Percentiles rank a stretch among this genome's conserved stretches.
phyloP scores from a whole-genome alignment of 2,113 vertebrate genomes.

The Sylvilagus bachmani region DNA sequence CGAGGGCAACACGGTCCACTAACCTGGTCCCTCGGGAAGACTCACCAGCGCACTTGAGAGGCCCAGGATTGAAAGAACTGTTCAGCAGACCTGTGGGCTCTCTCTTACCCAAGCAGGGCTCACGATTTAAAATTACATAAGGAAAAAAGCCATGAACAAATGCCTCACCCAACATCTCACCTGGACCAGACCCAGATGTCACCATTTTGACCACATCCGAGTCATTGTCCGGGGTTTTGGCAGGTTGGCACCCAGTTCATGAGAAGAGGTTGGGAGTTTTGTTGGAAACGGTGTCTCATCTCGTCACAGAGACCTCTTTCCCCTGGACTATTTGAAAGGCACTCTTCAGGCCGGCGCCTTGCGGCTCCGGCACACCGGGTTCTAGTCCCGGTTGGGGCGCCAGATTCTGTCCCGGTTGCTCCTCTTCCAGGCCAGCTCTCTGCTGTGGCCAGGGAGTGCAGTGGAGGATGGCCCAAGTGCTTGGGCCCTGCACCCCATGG shows the following conservation, averaged over 20 bases:
- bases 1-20: slow-evolving; percentile 41
- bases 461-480: no score
- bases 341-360: no score
- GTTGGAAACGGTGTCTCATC: not conserved
- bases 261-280: not conserved
- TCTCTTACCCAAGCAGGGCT: not conserved
- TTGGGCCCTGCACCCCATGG: no score
- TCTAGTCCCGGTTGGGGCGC: no score
- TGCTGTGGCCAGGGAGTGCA: no score
- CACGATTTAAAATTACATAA: not conserved
- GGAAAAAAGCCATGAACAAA: not conserved
- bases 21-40: not conserved
- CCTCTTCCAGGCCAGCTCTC: no score
- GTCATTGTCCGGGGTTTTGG: not conserved
- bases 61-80: not conserved
- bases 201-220: not conserved
- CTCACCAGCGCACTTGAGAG: slow-evolving; percentile 9
- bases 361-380: no score
- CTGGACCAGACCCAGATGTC: not conserved
- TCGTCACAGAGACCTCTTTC: not conserved
- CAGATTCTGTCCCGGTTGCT: no score
- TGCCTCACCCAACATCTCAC: not conserved
- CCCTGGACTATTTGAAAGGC: not conserved
- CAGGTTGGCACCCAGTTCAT: not conserved
- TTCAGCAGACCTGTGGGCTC: not conserved